Percentiles rank a stretch among this genome's conserved stretches.
Evolutionary conservation across 1,140 invertebrate species (phyloP).

Genomic region (Caerostris extrusa): DNA sequence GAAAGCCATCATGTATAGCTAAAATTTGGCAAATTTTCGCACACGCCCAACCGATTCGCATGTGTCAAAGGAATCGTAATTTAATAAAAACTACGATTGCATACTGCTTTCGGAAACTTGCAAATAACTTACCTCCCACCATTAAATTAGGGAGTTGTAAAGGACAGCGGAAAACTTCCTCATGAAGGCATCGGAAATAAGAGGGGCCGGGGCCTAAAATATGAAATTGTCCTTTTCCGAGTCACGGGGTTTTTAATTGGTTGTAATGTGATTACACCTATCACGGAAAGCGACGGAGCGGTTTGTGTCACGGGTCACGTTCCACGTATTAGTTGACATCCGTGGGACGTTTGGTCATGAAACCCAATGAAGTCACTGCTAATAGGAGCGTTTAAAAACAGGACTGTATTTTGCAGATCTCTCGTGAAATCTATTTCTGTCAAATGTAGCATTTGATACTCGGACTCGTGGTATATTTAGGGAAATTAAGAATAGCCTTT

Average conservation of each 20-base stretch:
- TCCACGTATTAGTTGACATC: slow-evolving; percentile 7
- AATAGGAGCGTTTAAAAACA: background rate
- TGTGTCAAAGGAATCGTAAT: background rate
- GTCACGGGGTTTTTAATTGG: slow-evolving; percentile 33
- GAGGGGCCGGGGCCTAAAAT: slow-evolving; percentile 9
- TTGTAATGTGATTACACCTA: slow-evolving; percentile 39
- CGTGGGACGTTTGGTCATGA: background rate
- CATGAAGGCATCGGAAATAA: background rate
- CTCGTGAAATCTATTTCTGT: background rate
- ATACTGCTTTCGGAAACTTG: background rate
- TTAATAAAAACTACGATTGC: slow-evolving; percentile 13
- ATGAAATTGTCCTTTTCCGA: slow-evolving; percentile 27
- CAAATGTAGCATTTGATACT: too few species aligned
- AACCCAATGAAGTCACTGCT: background rate
- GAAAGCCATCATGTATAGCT: background rate
- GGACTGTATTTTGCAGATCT: background rate
- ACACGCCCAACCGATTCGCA: background rate
- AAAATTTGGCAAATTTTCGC: background rate
- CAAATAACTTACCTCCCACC: background rate
- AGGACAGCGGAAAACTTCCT: background rate
- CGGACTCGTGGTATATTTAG: too few species aligned
- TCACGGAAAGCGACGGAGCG: slow-evolving; percentile 10
- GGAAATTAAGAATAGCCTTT: too few species aligned
- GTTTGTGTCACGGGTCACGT: slow-evolving; percentile 27
- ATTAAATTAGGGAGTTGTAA: slow-evolving; percentile 35